Base-by-base conservation (phyloP, 2,888 invertebrate species). In the Ceramica pisi region DNA sequence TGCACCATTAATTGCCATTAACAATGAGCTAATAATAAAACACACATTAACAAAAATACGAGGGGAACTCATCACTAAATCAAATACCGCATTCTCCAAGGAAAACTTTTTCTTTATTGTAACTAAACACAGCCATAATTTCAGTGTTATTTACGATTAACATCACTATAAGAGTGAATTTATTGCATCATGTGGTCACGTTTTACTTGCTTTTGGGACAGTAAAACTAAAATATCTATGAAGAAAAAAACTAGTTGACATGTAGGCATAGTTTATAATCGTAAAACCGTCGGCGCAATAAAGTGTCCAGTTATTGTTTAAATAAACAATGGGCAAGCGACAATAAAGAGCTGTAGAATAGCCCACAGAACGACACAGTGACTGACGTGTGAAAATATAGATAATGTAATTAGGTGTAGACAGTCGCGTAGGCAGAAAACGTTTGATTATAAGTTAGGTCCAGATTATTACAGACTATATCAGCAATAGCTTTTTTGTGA, bases 241-340 rank as follows among this genome's bases (percentile, higher is more conserved):
- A 81, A 81, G 86, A 81, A 82, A 82, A 88, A 86, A 81, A 75
- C 67, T 72, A 81, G 87, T 87, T 86, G 87, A 86, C 87, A 90
- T 86, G 87, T 70, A 75, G 82, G 67, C 81, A 79, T 92, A 92
- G 92, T 95, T 92, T 89, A 92, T 94, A 91, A 93, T 91, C 93
- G 90, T 94, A 92, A 94, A 93, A 89, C 90, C 88, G 94, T 94
- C 93, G 82, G 78, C 89, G 89, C 88, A 90, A 90, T 94, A 94
- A 94, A 94, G 91, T 92, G 90, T 89, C 89, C 84, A 86, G 92
- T 93, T 94, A 95, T 95, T 95, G 95, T 95, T 94, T 91, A 88
- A 92, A 95, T 94, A 95, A 94, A 95, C 95, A 95, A 95, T 94
- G 90, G 93, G 55, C 80, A 78, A 89, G 84, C 78, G 91, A 92